These are phyloP conservation scores for Limanda limanda DNA, from an alignment of 2,113 vertebrate genomes.

Conservation along the genomic window DNA sequence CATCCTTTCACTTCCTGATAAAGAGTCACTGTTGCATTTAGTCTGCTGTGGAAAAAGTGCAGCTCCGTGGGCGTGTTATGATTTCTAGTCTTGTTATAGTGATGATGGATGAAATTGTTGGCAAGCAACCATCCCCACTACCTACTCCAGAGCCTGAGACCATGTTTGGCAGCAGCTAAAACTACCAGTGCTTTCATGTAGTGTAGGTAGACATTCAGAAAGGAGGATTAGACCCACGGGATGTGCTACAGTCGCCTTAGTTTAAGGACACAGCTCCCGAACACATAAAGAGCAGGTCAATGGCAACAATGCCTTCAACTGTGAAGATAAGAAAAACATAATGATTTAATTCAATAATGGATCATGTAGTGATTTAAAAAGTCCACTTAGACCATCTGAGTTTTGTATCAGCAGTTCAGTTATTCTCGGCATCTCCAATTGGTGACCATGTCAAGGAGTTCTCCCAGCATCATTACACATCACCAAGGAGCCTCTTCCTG, in stretches of 20 bases:
- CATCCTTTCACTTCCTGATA: no score
- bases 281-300: no score
- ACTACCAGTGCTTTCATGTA: background rate
- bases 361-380: no score
- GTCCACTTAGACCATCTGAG: no score
- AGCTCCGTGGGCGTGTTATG: background rate
- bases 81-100: background rate
- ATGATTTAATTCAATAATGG: no score
- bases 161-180: background rate
- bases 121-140: background rate
- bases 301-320: conserved; percentile 18
- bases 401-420: no score
- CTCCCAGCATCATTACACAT: no score
- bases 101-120: background rate
- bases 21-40: background rate
- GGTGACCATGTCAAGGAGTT: no score
- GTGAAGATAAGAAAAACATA: background rate
- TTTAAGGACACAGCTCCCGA: no score
- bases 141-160: background rate
- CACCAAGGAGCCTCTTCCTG: background rate
- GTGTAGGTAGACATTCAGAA: background rate
- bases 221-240: background rate
- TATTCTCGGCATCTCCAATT: no score
- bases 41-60: background rate
- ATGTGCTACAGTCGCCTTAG: background rate